Evolutionary conservation across 53 echinoderm and acorn worm species (phyloP), one percentile per base, ranked within the genome.

Genomic region (Actinopyga echinites): DNA sequence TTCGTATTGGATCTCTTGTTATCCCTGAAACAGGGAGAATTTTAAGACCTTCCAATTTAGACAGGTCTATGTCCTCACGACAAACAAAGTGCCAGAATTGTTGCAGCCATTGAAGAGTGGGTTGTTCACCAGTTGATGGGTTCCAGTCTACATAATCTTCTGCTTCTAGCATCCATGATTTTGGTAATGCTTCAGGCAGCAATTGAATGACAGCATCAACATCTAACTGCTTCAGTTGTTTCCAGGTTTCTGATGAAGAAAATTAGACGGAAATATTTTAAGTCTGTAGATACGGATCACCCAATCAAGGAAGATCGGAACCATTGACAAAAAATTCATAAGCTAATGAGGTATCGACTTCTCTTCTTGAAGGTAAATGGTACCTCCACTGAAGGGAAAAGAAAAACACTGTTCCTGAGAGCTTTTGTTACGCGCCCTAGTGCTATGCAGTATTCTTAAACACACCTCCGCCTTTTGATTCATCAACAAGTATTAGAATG

Each of bases 71-170:
- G 11, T 42, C 32, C 40, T 71, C 42, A 40, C 42, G 40, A 71
- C 25, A 71, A 9, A 71, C 11, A 15, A 71, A 71, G 11, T 71
- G 71, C 71, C 71, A 71, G 21, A 71, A 23, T 4, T n/a, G 43
- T 71, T 71, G 44, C 4, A 71, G 23, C 71, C 71, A 71, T 1
- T 42, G 32, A 42, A 44, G 11, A 71, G 38, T 34, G 24, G 44
- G 71, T 8, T 71, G 10, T 20, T 33, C 40, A 40, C 6, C 40
- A 6, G 35, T 20, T 13, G 34, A 1, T 35, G 68, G 68, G 21
- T 5, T n/a, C 68, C 68, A 68, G 38, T 68, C 22, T 34, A 36
- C 68, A 15, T 21, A 36, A 20, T 68, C 37, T 8, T 37, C 36
- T 17, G 36, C n/a, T 22, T 24, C 24, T 22, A 15, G 21, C 3